These are phyloP conservation scores for Drosophila prolongata DNA, from an alignment of 2,888 invertebrate genomes.

Conservation along the genomic window DNA sequence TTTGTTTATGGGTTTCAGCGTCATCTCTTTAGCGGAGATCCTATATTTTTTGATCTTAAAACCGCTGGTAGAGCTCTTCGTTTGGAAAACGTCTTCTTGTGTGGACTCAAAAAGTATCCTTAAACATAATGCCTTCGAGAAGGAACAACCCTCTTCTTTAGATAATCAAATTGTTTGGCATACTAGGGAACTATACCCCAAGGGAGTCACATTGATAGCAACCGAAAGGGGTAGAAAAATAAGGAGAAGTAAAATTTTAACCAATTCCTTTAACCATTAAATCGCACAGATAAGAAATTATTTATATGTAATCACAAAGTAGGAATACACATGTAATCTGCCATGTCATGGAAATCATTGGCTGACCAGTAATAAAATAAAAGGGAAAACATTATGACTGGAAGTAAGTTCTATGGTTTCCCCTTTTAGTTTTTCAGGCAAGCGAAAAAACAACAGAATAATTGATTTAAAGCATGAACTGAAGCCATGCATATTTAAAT, in stretches of 20 bases:
- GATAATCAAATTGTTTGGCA: conserved; percentile 48
- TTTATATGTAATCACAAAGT: conserved; percentile 7
- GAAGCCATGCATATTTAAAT: conserved; percentile 14
- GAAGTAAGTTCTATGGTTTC: conserved; percentile 6
- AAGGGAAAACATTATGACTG: background rate
- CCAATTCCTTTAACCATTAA: conserved; percentile 11
- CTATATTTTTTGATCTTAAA: conserved; percentile 89
- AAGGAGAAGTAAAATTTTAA: background rate
- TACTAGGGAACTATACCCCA: conserved; percentile 58
- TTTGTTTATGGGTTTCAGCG: conserved; percentile 91
- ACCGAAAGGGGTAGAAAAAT: conserved; percentile 1
- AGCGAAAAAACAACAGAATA: conserved; percentile 20
- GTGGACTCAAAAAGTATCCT: background rate
- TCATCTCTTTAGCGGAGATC: conserved; percentile 91
- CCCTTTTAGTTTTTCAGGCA: background rate
- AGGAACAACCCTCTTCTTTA: background rate
- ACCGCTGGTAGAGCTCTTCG: conserved; percentile 82
- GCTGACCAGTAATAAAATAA: conserved; percentile 6
- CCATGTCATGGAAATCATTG: conserved; percentile 26
- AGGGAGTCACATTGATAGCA: conserved; percentile 36
- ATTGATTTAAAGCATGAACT: conserved; percentile 23
- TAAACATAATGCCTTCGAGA: background rate
- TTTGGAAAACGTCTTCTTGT: conserved; percentile 43
- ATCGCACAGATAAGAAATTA: conserved; percentile 6
- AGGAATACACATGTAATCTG: conserved; percentile 13